Evolutionary conservation across 2,888 invertebrate species (phyloP), one percentile per base, ranked within the genome.

Genomic region (Agrotis segetum): DNA sequence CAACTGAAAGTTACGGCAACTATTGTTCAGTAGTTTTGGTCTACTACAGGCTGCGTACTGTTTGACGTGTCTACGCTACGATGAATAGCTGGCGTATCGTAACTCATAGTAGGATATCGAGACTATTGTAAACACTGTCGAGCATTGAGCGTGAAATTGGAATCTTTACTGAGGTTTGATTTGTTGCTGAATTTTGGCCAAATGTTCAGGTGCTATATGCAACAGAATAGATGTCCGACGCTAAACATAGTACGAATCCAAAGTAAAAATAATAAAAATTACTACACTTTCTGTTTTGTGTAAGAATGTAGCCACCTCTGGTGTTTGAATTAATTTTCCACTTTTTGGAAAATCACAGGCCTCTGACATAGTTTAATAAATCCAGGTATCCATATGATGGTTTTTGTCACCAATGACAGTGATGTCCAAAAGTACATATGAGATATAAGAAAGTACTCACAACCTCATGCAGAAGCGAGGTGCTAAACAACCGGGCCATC

Each of bases 1-100:
- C 47, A 59, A 49, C 29, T 63, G 29, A 63, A 63, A 58, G 19
- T 81, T 81, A 58, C 19, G 53, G 49, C 47, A 58, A 68, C 64
- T 78, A 58, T 62, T 71, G 21, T 52, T 77, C 21, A 17, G 17
- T 13, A 46, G 21, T 29, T 70, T 55, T 34, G 17, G 21, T 17
- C 13, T 55, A 40, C 17, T 47, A 24, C 16, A 68, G 19, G 16
- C 49, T 40, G 40, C 40, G 40, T 46, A n/a, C 14, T 3, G 29
- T 44, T 70, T 40, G 3, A 11, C 6, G 16, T 46, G 6, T 9
- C 9, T 47, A 17, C 6, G 11, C 9, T 47, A 17, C 6, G 11
- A 58, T 49, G 49, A 60, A 60, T 29, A 11, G n/a, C 19, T 44
- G 9, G 16, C 6, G n/a, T 52, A 21, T 34, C 5, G 61, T n/a